Evolutionary conservation across 2,797 vertebrate genomes (phyloP), one percentile per base, ranked within the genome.

Genomic region (Microhierax caerulescens): DNA sequence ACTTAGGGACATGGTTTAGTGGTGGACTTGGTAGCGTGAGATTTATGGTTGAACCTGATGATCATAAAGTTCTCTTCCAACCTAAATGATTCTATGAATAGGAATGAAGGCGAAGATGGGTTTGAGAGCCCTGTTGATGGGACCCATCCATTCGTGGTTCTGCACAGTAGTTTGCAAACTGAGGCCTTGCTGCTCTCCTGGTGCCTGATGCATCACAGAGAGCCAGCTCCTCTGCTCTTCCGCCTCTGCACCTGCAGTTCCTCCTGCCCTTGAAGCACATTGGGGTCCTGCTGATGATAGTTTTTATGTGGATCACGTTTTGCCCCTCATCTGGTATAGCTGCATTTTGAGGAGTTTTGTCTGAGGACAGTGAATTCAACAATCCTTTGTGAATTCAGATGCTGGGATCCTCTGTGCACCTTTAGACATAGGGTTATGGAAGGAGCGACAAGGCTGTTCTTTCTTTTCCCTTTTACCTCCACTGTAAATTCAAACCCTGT

Each of bases 151-250:
- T 8, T 10, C 39, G 9, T 22, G 41, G 41, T 43, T 43, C 41
- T 43, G 41, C 41, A 43, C 41, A 2, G 15, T 65, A 10, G 22
- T 43, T 80, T 65, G 43, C 51, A 27, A 37, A 10, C 32, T 37
- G 27, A 22, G n/a, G 25, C 30, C 30, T 21, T 63, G 39, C 34
- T 34, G 57, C 24, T 79, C 8, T 78, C 41, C 34, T 41, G 13
- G 14, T 36, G 37, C 17, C 45, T 22, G 21, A 48, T 43, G 22
- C 9, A 13, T 70, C 23, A 17, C 0, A 0, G 11, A 64, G 6
- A 41, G 9, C 23, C n/a, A 39, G 1, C 20, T 81, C 13, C 11
- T 67, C 37, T 7, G 5, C 60, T 37, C 8, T 74, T 17, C 24
- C 53, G 21, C n/a, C 39, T 11, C 24, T 43, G 13, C 34, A 28